These are phyloP conservation scores for Frankliniella intonsa DNA, from an alignment of 2,888 invertebrate genomes.

Conservation along the genomic window DNA sequence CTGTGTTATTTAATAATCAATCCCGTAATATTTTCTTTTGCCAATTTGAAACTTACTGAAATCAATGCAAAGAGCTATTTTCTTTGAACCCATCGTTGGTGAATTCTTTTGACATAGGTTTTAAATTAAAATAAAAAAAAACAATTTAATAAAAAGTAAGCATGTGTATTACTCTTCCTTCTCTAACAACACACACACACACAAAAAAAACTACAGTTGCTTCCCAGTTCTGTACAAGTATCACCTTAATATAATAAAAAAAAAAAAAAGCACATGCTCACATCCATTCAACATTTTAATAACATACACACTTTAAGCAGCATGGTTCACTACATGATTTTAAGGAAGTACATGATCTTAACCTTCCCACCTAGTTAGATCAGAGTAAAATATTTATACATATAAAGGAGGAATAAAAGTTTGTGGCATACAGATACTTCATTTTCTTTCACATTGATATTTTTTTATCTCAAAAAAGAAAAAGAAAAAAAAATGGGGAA, in stretches of 20 bases:
- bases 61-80: too few relatives aligned
- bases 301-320: background rate
- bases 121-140: background rate
- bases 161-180: conserved; percentile 10
- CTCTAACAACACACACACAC: background rate
- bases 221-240: background rate
- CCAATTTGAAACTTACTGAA: background rate
- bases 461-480: background rate
- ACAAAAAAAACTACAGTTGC: conserved; percentile 13
- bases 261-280: background rate
- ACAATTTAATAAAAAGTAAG: conserved; percentile 11
- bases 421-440: background rate
- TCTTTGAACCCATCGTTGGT: too few relatives aligned
- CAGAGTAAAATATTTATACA: background rate
- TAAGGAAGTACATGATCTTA: too few relatives aligned
- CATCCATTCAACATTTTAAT: background rate
- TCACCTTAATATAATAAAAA: background rate
- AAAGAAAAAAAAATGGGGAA: background rate
- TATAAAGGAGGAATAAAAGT: background rate
- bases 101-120: background rate
- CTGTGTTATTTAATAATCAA: background rate
- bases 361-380: too few relatives aligned
- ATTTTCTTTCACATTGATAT: background rate
- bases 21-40: background rate
- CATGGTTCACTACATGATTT: background rate